Conservation (phyloP, 92 coral and sea anemone genomes). For the Palythoa caribaeorum region DNA sequence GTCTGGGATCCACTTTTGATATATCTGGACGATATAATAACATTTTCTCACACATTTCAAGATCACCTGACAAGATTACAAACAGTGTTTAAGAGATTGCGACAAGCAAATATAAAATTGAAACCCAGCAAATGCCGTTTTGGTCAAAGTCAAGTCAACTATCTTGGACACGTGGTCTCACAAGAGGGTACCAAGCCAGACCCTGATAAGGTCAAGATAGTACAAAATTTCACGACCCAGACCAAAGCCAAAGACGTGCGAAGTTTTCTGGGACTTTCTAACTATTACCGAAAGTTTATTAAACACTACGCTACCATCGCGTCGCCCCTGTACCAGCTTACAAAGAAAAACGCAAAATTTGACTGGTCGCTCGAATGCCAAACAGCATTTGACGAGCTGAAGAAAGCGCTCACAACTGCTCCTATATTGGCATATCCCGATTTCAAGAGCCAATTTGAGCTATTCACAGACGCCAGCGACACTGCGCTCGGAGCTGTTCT, state of each 20-base stretch:
- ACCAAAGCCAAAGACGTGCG: constrained; percentile 54
- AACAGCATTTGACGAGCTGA: too few species aligned
- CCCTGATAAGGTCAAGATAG: constrained; percentile 60
- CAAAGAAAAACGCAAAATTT: not conserved
- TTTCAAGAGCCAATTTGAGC: constrained; percentile 20
- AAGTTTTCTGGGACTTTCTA: constrained; percentile 68
- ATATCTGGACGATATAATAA: constrained; percentile 49
- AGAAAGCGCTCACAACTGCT: too few species aligned
- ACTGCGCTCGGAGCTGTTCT: constrained; percentile 58
- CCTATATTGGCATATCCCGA: too few species aligned
- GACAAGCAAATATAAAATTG: constrained; percentile 45
- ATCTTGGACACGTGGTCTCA: constrained; percentile 70
- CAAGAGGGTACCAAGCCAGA: constrained; percentile 62
- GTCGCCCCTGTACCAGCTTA: constrained; percentile 58
- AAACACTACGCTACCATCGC: constrained; percentile 62
- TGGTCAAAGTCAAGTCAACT: constrained; percentile 43
- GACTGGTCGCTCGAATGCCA: too few species aligned
- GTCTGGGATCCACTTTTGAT: constrained; percentile 1
- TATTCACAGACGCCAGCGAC: constrained; percentile 56
- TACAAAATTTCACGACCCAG: constrained; percentile 57
- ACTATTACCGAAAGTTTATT: constrained; percentile 70
- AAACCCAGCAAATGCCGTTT: constrained; percentile 60
- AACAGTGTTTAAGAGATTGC: constrained; percentile 58
- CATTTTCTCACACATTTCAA: constrained; percentile 44
- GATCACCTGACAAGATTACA: constrained; percentile 51